Evolutionary conservation across 2,113 vertebrate species (phyloP), one percentile per base, ranked within the genome.

Genomic region (Paracanthobrama guichenoti): DNA sequence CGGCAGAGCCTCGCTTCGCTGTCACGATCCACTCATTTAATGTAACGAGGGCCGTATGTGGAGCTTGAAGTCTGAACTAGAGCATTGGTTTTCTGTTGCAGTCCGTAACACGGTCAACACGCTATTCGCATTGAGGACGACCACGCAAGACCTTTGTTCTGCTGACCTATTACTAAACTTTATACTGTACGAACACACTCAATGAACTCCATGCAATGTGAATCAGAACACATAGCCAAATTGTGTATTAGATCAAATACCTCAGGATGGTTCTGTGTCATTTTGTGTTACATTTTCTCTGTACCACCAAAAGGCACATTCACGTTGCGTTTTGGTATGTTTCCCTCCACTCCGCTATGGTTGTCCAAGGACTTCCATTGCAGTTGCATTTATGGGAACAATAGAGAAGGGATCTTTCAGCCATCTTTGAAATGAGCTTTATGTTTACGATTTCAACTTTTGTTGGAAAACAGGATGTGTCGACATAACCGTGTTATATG

Each of bases 211-310:
- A 83, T 87, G 75, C 86, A 71, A 87, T 55, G 88, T 42, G 88
- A 88, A 89, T 88, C 82, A 59, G 91, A 90, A 90, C 87, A 87
- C 89, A 89, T 90, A 93, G 91, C 92, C 91, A 93, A 93, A 93
- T 91, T 91, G 57, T 69, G 24, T 89, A 89, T 92, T 88, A 90
- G 90, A 92, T 91, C 87, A 90, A 91, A 93, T 93, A 94, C 91
- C 93, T 93, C 93, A 94, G 93, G 94, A 93, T 93, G 89, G 92
- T 93, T 93, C 88, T 92, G 87, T 89, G 86, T 62, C 13, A 90
- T 92, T 90, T 87, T 85, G 85, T 87, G 88, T 62, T 86, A n/a
- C 8, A 26, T 81, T 74, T 82, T 55, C 26, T 31, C 44, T 24
- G 50, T 20, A 59, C 22, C 24, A 76, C 72, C 20, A 6, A 35